phyloP scores from a whole-genome alignment of 2,888 invertebrate genomes.

The Leptogaster cylindrica region DNA sequence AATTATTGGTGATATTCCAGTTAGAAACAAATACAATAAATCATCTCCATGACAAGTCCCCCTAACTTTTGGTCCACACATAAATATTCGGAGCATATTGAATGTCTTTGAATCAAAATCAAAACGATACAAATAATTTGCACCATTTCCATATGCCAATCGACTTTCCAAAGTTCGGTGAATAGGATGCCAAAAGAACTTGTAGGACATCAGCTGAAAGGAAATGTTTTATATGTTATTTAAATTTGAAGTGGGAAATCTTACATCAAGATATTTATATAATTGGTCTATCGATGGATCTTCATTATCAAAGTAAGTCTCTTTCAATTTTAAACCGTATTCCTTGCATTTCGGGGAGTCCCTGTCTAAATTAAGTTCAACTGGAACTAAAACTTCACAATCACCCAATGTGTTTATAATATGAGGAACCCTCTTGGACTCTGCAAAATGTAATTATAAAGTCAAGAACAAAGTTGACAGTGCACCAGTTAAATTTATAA shows the following conservation, averaged over 20 bases:
- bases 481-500: neutral
- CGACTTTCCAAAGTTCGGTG: constrained; percentile 54
- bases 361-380: constrained; percentile 51
- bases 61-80: constrained; percentile 53
- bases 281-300: constrained; percentile 11
- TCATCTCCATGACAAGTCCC: constrained; percentile 61
- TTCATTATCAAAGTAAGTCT: constrained; percentile 54
- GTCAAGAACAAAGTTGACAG: neutral
- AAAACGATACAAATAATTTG: constrained; percentile 60
- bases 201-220: constrained; percentile 54
- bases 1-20: constrained; percentile 53
- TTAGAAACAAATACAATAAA: constrained; percentile 57
- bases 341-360: constrained; percentile 50
- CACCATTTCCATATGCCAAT: constrained; percentile 52
- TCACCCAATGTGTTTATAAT: constrained; percentile 55
- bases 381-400: constrained; percentile 55
- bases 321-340: constrained; percentile 53
- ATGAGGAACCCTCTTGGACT: constrained; percentile 52
- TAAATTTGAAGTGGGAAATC: neutral
- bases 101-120: constrained; percentile 56
- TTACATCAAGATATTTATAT: constrained; percentile 14
- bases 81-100: constrained; percentile 45
- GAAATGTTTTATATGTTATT: constrained; percentile 26
- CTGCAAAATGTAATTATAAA: neutral
- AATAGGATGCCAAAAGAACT: constrained; percentile 59